Percentiles rank a stretch among this genome's conserved stretches.
phyloP scores from a whole-genome alignment of 2,888 invertebrate genomes.

The Troides helena region DNA sequence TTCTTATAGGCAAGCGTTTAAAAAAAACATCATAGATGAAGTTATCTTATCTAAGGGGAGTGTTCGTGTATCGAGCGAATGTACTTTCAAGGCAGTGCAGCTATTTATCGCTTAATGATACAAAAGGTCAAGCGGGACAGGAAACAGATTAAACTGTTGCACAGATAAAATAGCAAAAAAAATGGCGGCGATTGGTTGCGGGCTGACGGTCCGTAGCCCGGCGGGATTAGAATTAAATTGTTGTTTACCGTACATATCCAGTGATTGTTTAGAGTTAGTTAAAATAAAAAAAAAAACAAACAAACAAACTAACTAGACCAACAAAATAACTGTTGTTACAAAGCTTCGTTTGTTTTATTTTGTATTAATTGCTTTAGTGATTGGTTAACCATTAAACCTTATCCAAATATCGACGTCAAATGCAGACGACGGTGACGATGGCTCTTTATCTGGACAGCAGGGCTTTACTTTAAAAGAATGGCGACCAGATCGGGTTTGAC shows the following conservation, averaged over 20 bases:
- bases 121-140: not conserved
- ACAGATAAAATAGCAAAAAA: constrained; percentile 14
- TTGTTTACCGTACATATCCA: constrained; percentile 21
- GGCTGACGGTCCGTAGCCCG: not conserved
- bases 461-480: too few species aligned
- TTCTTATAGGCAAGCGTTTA: too few species aligned
- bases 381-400: too few species aligned
- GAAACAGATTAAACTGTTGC: constrained; percentile 3
- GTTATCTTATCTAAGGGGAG: too few species aligned
- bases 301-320: too few species aligned
- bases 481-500: too few species aligned
- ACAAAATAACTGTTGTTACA: constrained; percentile 1
- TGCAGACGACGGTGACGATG: too few species aligned
- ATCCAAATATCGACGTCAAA: too few species aligned
- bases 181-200: constrained; percentile 17
- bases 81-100: too few species aligned
- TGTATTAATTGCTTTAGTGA: not conserved
- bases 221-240: constrained; percentile 20
- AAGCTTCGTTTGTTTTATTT: not conserved
- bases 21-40: too few species aligned
- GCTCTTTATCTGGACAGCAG: too few species aligned
- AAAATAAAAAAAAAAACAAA: not conserved
- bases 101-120: not conserved
- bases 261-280: constrained; percentile 27
- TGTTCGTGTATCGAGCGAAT: too few species aligned